A percentile compares a stretch with the other conserved stretches of the same genome.
Conservation (phyloP, 2,797 vertebrate genomes). For the Ptychobarbus kaznakovi region DNA sequence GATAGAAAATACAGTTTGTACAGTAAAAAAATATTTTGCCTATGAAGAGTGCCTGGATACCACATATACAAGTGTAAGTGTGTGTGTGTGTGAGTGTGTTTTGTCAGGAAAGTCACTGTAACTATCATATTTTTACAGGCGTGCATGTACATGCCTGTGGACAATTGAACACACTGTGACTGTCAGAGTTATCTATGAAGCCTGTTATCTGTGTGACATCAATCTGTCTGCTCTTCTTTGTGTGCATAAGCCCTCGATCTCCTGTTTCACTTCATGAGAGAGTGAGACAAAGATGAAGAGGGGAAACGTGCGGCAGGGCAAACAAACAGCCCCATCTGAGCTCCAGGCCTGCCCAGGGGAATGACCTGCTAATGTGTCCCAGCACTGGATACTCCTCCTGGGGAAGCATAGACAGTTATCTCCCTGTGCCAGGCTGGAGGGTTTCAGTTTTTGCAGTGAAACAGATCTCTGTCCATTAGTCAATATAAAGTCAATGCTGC, state of each 20-base stretch:
- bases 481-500: conserved; percentile 29
- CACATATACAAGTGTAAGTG: not conserved
- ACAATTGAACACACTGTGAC: not conserved
- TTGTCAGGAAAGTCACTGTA: conserved; percentile 2
- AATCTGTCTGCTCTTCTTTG: not conserved
- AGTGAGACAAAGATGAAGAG: conserved; percentile 7
- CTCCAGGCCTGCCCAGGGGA: conserved; percentile 37
- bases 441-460: conserved; percentile 39
- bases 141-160: not conserved
- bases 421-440: conserved; percentile 2
- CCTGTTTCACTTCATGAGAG: conserved; percentile 43
- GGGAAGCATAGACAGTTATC: conserved; percentile 21
- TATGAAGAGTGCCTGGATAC: not conserved
- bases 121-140: conserved; percentile 1
- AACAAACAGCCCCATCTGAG: conserved; percentile 42
- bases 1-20: not conserved
- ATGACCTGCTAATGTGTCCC: conserved; percentile 42
- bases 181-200: conserved; percentile 9
- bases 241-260: not conserved
- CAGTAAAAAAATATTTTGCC: not conserved
- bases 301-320: conserved; percentile 34
- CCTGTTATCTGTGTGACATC: conserved; percentile 36
- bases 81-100: not conserved
- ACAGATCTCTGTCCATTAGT: conserved; percentile 46
- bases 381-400: conserved; percentile 45